Conservation (phyloP, 2,113 vertebrate genomes). For the Xiphorhynchus elegans region DNA sequence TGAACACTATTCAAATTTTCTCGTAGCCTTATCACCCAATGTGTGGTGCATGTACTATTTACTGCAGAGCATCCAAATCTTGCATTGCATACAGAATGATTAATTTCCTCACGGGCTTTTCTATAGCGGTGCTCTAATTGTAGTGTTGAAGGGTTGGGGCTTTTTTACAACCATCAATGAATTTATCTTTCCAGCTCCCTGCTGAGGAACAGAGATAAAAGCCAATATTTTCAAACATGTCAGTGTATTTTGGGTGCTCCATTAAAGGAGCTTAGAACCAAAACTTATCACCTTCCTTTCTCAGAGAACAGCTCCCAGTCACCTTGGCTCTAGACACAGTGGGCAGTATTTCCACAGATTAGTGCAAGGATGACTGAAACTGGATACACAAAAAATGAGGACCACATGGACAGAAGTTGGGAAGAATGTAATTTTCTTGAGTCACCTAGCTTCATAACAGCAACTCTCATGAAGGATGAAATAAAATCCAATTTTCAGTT, state of each 20-base stretch:
- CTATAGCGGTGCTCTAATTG: conserved; percentile 14
- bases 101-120: conserved; percentile 56
- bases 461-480: background rate
- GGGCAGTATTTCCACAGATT: background rate
- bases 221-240: conserved; percentile 15
- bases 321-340: background rate
- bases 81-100: conserved; percentile 23
- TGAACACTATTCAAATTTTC: conserved; percentile 30
- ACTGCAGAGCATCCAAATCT: conserved; percentile 35
- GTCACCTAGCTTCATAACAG: background rate
- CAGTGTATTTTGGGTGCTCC: conserved; percentile 1
- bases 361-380: background rate
- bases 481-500: background rate
- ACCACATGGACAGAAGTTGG: background rate
- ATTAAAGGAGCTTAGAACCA: background rate
- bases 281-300: background rate
- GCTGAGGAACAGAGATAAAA: conserved; percentile 56
- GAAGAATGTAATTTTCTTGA: background rate
- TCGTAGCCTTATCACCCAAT: conserved; percentile 22
- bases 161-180: conserved; percentile 23
- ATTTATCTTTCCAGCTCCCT: conserved; percentile 29
- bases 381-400: background rate
- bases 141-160: background rate
- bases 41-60: conserved; percentile 12
- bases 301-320: background rate